Evolutionary conservation across 30 jellyfish, hydroid and myxozoan species (phyloP), one percentile per base, ranked within the genome.

Genomic region (Haliclystus octoradiatus): DNA sequence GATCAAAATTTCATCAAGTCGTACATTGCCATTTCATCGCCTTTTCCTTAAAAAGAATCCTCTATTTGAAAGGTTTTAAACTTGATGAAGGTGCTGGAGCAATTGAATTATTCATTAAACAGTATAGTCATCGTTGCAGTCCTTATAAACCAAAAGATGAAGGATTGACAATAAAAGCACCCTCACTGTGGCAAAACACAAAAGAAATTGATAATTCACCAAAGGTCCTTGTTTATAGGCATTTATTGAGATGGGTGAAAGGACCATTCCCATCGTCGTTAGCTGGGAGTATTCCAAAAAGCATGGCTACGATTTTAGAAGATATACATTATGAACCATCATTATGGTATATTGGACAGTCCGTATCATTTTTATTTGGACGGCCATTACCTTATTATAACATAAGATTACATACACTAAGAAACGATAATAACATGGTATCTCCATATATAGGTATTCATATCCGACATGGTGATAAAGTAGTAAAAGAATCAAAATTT

Each of bases 381-480:
- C 40, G 80, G 3, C 51, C 22, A 12, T 23, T 34, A 3, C 25
- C 50, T 2, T 19, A 24, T 5, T 40, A 3, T 33, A 12, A 4
- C n/a, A 19, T 19, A 19, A 1, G 5, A 1, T 22, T 69, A 3
- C 27, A 47, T 3, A 29, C 3, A n/a, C 31, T 69, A 3, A 33
- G 30, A 0, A 24, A 49, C 26, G 28, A 30, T 27, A 19, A 34
- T 7, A 49, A 24, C 49, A 12, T 69, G 15, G 15, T 29, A 30
- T 27, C 30, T 3, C 80, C 80, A 28, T 34, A 34, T 9, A 76
- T 69, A 13, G 63, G 71, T 9, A 69, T 69, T 30, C 80, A 69
- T 31, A 69, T 69, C 28, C 26, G 80, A 40, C 80, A 69, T 26
- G 80, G 80, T 27, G 80, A 69, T 49, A 69, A 69, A 50, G 23